Base-by-base conservation (phyloP, 1,140 invertebrate genomes). In the Nephila pilipes region DNA sequence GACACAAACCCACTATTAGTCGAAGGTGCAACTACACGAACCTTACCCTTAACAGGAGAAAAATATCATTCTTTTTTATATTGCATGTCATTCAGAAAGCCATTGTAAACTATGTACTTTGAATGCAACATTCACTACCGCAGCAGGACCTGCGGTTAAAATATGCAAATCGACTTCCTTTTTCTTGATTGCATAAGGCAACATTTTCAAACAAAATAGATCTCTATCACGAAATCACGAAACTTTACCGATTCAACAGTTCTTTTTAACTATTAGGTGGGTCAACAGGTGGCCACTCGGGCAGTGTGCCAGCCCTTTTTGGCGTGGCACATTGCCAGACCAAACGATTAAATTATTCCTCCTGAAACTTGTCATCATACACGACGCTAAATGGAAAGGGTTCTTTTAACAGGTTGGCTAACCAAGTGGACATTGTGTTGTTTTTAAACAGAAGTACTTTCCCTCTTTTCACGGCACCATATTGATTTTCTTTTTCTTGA, bases 381-480 rank as follows among this genome's bases (percentile, higher is more conserved):
- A 75, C 1, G 16, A 75, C 29, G 18, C 69, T 75, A 36, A 75
- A 75, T 18, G 69, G 69, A 32, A 18, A 36, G 29, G 69, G 18
- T 75, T 75, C 69, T 36, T 75, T 75, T 75, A 75, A 75, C 69
- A 75, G 69, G 69, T 75, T 75, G 69, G 69, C 32, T 75, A 75
- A 75, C 69, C 69, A 75, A 32, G 69, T 75, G 69, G 18, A 75
- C 69, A 75, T 75, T 22, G 58, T 16, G 16, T 60, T 60, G 20
- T 75, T 36, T 32, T 75, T 75, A 18, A n/a, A 18, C 14, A 32
- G 12, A 75, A 3, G 2, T 29, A 8, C 16, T 29, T 36, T 18
- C 18, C 20, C 4, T 75, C 20, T 75, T 75, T 75, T 16, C 20
- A 58, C 16, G 3, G 58, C 58, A 22, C 16, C 18, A 0, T 60